phyloP scores from a whole-genome alignment of 2,888 invertebrate genomes.

The Acholoe squamosa region DNA sequence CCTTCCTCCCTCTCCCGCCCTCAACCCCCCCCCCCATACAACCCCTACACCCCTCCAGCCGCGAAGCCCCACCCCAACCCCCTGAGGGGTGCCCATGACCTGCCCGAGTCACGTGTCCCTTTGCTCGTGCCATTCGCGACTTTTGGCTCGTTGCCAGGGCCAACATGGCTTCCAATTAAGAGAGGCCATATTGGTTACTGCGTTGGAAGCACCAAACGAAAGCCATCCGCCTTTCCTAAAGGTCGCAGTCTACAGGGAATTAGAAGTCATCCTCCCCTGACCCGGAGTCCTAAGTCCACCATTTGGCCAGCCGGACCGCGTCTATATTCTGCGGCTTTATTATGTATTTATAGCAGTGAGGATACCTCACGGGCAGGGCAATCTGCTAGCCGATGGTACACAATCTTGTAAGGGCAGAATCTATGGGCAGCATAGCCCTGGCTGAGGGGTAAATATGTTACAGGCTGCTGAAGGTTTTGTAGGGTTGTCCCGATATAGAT shows the following conservation, averaged over 20 bases:
- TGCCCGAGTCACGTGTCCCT: conserved; percentile 44
- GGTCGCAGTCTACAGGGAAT: conserved; percentile 36
- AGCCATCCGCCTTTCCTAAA: conserved; percentile 29
- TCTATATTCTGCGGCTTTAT: conserved; percentile 44
- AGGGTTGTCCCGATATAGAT: not conserved
- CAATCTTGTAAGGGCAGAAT: conserved; percentile 24
- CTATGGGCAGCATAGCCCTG: not conserved
- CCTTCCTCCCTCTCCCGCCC: not conserved
- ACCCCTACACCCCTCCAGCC: not conserved
- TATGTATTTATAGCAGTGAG: conserved; percentile 34
- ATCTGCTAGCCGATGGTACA: not conserved
- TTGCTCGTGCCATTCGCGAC: conserved; percentile 52
- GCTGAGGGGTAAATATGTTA: conserved; percentile 38
- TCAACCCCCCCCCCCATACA: not conserved
- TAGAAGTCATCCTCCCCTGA: conserved; percentile 38
- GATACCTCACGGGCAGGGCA: conserved; percentile 2
- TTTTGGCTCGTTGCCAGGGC: conserved; percentile 56
- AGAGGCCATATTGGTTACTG: conserved; percentile 56
- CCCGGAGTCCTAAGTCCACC: not conserved
- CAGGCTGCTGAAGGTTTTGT: not conserved
- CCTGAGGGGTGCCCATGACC: conserved; percentile 35
- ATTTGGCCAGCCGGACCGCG: not conserved
- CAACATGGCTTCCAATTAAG: conserved; percentile 56
- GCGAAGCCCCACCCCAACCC: conserved; percentile 16
- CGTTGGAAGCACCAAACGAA: conserved; percentile 50